phyloP scores from a whole-genome alignment of 2,113 vertebrate genomes.

The Vulpes ferrilata region DNA sequence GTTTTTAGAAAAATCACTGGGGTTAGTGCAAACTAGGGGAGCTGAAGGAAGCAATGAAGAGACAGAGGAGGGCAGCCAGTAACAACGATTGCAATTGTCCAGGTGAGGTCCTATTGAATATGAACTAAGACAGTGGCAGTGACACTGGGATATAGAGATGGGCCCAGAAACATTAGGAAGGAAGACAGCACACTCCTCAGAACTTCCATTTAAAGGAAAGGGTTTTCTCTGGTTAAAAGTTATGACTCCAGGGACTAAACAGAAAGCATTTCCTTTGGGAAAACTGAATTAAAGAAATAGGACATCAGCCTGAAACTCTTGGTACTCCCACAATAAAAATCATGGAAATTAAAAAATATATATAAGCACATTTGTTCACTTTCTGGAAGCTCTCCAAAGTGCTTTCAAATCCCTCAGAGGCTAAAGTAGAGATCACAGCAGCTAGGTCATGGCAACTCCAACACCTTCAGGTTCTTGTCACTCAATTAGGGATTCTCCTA shows the following conservation, averaged over 20 bases:
- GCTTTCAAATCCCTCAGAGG: background rate
- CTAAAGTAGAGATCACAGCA: background rate
- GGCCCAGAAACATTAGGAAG: background rate
- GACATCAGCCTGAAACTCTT: background rate
- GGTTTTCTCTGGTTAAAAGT: background rate
- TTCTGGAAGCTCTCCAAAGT: background rate
- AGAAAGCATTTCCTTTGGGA: background rate
- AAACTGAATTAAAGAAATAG: background rate
- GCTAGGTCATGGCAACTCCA: background rate
- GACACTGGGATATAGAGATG: background rate
- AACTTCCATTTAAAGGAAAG: background rate
- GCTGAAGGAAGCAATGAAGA: background rate
- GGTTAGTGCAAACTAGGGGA: background rate
- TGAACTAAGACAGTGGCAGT: background rate
- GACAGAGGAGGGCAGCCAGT: background rate
- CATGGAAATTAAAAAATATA: background rate
- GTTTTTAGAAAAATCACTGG: background rate
- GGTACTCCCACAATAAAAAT: background rate
- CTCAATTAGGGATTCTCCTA: fast-evolving
- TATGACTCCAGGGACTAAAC: background rate
- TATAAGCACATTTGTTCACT: background rate
- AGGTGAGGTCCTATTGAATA: background rate
- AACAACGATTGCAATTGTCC: background rate
- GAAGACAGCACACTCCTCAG: background rate
- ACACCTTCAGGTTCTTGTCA: background rate